These are phyloP conservation scores for Paedocypris micromegethes DNA, from an alignment of 2,797 vertebrate species.

Conservation along the genomic window DNA sequence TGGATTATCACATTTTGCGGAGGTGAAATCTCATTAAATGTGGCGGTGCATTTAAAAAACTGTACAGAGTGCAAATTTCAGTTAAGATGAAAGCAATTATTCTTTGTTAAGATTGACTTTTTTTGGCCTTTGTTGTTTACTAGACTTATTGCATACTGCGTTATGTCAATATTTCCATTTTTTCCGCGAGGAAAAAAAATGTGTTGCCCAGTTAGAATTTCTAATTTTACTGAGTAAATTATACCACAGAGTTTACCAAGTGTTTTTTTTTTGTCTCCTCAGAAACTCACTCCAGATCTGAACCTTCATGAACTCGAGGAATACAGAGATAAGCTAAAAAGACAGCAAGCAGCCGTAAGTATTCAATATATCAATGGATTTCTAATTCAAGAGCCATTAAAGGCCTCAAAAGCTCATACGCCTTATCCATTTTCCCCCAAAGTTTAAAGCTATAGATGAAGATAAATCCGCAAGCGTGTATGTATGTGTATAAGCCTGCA, in stretches of 20 bases:
- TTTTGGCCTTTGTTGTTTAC: conserved; percentile 20
- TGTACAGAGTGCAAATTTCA: conserved; percentile 65
- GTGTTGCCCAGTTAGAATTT: background rate
- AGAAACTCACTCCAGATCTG: conserved; percentile 92
- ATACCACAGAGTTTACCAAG: background rate
- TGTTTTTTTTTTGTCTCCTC: conserved; percentile 25
- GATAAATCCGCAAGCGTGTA: too few species aligned
- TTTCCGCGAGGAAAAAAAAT: background rate
- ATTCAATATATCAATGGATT: conserved; percentile 3
- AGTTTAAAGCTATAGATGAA: too few species aligned
- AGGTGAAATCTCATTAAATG: conserved; percentile 75
- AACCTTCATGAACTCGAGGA: conserved; percentile 91
- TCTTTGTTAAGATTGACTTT: conserved; percentile 57
- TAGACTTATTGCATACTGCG: background rate
- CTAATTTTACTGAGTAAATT: too few species aligned
- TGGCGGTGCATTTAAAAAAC: conserved; percentile 59
- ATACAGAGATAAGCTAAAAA: conserved; percentile 89
- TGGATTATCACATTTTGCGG: conserved; percentile 63
- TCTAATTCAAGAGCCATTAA: too few species aligned
- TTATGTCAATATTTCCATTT: background rate
- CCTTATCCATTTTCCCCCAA: too few species aligned
- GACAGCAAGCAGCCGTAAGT: conserved; percentile 93
- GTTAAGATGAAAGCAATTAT: conserved; percentile 69
- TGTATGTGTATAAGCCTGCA: too few species aligned
- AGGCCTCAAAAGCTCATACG: too few species aligned